Percentiles rank a stretch among this genome's conserved stretches.
Evolutionary conservation across 2,113 vertebrate species (phyloP).

Genomic region (Phyllopteryx taeniolatus): DNA sequence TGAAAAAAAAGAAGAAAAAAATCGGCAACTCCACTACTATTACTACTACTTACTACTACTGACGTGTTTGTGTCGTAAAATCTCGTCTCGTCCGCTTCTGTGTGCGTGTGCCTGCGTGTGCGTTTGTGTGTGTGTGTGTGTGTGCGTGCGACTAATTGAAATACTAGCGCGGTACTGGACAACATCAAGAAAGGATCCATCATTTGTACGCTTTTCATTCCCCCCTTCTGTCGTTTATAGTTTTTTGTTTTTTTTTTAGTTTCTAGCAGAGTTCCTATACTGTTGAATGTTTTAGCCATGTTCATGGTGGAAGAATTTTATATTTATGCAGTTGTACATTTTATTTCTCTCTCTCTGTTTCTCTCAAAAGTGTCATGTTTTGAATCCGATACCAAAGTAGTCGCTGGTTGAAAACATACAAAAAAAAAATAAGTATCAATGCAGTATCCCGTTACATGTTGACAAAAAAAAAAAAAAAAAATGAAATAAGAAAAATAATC

Average conservation of each 20-base stretch:
- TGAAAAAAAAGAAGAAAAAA: not conserved
- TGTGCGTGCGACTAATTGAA: slow-evolving; percentile 84
- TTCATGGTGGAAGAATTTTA: slow-evolving; percentile 99
- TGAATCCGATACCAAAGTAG: slow-evolving; percentile 99
- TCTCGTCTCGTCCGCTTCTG: slow-evolving; percentile 89
- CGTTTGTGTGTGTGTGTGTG: slow-evolving; percentile 52
- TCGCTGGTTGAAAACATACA: slow-evolving; percentile 86
- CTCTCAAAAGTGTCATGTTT: slow-evolving; percentile 85
- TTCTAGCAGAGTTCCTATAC: slow-evolving; percentile 86
- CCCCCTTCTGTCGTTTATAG: slow-evolving; percentile 58
- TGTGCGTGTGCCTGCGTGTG: slow-evolving; percentile 83
- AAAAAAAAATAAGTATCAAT: slow-evolving; percentile 83
- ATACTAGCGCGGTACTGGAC: slow-evolving; percentile 91
- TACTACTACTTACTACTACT: slow-evolving; percentile 84
- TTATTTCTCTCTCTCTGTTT: slow-evolving; percentile 88
- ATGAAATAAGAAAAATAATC: slow-evolving; percentile 42
- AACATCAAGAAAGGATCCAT: slow-evolving; percentile 62
- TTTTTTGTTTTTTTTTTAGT: slow-evolving; percentile 23
- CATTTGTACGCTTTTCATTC: slow-evolving; percentile 65
- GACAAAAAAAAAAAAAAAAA: slow-evolving; percentile 51
- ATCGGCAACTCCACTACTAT: slow-evolving; percentile 96
- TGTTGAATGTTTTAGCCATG: slow-evolving; percentile 99
- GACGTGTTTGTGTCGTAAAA: slow-evolving; percentile 86
- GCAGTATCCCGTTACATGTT: slow-evolving; percentile 93
- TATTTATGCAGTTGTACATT: slow-evolving; percentile 99